Base-by-base conservation (phyloP, 2,888 invertebrate species). In the Dicranocentrus wangi region DNA sequence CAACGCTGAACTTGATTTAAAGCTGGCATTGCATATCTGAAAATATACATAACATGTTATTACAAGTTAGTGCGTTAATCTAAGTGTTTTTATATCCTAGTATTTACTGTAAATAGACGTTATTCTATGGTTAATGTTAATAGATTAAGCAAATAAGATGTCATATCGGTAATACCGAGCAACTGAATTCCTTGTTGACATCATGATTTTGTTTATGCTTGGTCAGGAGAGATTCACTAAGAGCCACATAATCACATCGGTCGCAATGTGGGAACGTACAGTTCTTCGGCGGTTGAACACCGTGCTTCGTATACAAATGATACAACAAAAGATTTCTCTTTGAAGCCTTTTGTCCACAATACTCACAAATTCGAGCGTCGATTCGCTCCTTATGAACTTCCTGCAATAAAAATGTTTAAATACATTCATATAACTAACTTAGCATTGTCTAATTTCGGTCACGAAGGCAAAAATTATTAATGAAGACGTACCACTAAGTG, bases 301-400 rank as follows among this genome's bases (percentile, higher is more conserved):
- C 93, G 89, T 96, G 96, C 87, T 94, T 94, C 0, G 93, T 92
- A 86, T 93, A 93, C 88, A 94, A 89, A 88, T 96, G 96, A 88
- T 94, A 94, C 87, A 94, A 90, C 81, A 95, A 90, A 83, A 93
- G 91, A 86, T 93, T 93, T 84, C 93, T 91, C 87, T 93, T 94
- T 1, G 90, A 90, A 23, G 94, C 93, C 87, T 92, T 93, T 87
- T 93, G 92, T 0, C 95, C 96, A 89, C 96, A 96, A 87, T 94
- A 93, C 88, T 95, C 95, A 89, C 96, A 96, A 42, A 95, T 92
- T 51, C 92, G 91, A 8, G 86, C 85, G 65, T 86, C 86, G 42
- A 86, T 84, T 23, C 84, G 73, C 73, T 85, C 86, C 17, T 66
- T 79, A 68, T 86, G 86, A 8, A 84, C 84, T 51, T 85, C 85